Evolutionary conservation across 2,797 vertebrate species (phyloP).

Genomic region (Numenius phaeopus): DNA sequence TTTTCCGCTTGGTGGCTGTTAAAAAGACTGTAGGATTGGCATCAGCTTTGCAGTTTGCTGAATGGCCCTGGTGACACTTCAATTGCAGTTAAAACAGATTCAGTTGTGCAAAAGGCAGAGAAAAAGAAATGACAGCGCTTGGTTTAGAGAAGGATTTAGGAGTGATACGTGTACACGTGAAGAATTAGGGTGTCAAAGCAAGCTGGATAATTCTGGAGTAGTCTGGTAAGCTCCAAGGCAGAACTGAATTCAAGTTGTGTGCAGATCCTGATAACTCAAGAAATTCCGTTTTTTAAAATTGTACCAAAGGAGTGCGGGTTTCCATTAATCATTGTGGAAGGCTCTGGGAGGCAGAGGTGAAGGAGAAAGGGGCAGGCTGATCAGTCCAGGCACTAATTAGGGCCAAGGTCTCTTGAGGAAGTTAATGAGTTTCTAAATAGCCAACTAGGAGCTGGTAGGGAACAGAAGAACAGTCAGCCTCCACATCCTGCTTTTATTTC

Average conservation of each 20-base stretch:
- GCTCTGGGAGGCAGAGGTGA: background rate
- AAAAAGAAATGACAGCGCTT: background rate
- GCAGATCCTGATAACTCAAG: background rate
- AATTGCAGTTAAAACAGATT: background rate
- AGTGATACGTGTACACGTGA: rapidly evolving
- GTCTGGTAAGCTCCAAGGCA: background rate
- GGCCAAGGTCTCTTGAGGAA: constrained; percentile 42
- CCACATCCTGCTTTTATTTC: background rate
- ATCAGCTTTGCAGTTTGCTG: background rate
- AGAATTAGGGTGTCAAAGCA: background rate
- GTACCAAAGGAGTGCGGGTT: background rate
- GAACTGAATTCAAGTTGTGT: background rate
- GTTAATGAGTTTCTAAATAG: constrained; percentile 64
- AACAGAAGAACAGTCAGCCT: background rate
- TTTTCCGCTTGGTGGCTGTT: background rate
- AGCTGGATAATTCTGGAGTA: background rate
- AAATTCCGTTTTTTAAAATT: background rate
- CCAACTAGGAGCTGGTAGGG: background rate
- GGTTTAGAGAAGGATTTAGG: background rate
- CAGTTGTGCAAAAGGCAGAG: background rate
- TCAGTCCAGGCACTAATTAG: constrained; percentile 30
- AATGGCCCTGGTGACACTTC: background rate
- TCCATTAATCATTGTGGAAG: background rate
- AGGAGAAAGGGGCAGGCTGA: background rate
- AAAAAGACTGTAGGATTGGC: background rate